phyloP scores from a whole-genome alignment of 1,140 invertebrate genomes.

The Atta colombica region DNA sequence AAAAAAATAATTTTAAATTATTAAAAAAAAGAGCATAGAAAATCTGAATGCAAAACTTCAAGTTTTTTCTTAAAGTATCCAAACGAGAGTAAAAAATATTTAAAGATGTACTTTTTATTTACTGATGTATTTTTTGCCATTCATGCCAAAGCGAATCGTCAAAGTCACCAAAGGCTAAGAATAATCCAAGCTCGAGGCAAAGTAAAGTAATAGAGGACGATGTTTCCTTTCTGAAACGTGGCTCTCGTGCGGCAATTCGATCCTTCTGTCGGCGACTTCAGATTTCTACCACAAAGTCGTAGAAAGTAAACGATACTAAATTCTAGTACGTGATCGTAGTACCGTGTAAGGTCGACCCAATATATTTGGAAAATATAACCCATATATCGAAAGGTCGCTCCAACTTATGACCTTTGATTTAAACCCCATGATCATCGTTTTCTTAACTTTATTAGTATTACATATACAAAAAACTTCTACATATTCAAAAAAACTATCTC shows the following conservation, averaged over 20 bases:
- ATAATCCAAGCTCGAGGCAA: conserved; percentile 10
- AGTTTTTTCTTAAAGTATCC: not conserved
- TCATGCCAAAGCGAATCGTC: not conserved
- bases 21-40: not conserved
- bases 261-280: conserved; percentile 47
- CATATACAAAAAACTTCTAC: not conserved
- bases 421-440: not conserved
- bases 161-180: conserved; percentile 25
- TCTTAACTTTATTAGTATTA: conserved; percentile 54
- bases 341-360: conserved; percentile 14
- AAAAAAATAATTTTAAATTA: not conserved
- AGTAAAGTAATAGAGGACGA: conserved; percentile 54
- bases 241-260: conserved; percentile 46
- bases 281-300: conserved; percentile 49
- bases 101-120: not conserved
- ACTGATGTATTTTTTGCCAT: conserved; percentile 16
- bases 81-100: conserved; percentile 9
- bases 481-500: not conserved
- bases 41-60: not conserved
- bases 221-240: conserved; percentile 40
- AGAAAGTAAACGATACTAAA: conserved; percentile 71
- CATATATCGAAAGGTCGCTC: conserved; percentile 38
- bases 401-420: conserved; percentile 31
- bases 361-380: conserved; percentile 55
- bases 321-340: conserved; percentile 63